phyloP scores from a whole-genome alignment of 2,797 vertebrate species.

The Gadopsis bispinosus region DNA sequence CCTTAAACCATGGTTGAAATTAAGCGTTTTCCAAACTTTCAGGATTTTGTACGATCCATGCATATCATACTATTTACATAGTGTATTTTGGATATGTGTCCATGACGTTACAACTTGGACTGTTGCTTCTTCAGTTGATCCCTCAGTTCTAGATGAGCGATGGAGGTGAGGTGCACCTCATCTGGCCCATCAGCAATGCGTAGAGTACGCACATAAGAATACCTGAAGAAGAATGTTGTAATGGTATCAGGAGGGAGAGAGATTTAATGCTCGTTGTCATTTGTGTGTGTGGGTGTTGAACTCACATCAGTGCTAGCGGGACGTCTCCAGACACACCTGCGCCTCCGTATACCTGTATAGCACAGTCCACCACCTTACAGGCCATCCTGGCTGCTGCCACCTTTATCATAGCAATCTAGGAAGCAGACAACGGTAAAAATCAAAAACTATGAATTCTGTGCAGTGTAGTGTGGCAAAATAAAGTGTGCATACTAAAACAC shows the following conservation, averaged over 20 bases:
- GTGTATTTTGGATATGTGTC: not conserved
- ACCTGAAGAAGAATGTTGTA: slow-evolving; percentile 80
- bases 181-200: slow-evolving; percentile 93
- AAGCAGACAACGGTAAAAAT: not conserved
- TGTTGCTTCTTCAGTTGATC: slow-evolving; percentile 84
- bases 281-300: slow-evolving; percentile 27
- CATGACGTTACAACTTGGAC: slow-evolving; percentile 85
- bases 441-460: not conserved
- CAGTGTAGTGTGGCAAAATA: not conserved
- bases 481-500: not conserved
- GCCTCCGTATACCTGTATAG: slow-evolving; percentile 92
- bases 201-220: slow-evolving; percentile 82
- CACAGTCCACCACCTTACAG: slow-evolving; percentile 90
- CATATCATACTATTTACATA: slow-evolving; percentile 3
- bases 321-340: slow-evolving; percentile 93
- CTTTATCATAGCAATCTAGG: slow-evolving; percentile 94
- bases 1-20: too few relatives aligned
- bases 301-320: slow-evolving; percentile 93
- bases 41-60: too few relatives aligned
- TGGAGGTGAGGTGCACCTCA: slow-evolving; percentile 93
- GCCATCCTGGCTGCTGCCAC: slow-evolving; percentile 90
- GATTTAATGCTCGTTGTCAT: rapidly evolving
- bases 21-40: too few relatives aligned
- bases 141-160: slow-evolving; percentile 88
- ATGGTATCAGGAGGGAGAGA: not conserved